Percentiles rank a stretch among this genome's conserved stretches.
phyloP scores from a whole-genome alignment of 92 coral and sea anemone genomes.

The Epizoanthus ramosus region DNA sequence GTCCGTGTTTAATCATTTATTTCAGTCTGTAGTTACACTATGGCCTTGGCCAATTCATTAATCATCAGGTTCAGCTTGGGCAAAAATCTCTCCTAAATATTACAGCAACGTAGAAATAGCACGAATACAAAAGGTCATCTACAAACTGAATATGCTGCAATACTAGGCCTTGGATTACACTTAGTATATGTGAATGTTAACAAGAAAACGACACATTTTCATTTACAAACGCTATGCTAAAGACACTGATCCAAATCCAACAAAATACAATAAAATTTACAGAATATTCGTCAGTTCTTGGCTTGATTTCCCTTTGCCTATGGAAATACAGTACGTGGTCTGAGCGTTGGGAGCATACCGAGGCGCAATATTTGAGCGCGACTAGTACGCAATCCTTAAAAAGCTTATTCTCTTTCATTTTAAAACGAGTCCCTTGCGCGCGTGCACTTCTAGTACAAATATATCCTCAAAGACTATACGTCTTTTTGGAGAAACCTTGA shows the following conservation, averaged over 20 bases:
- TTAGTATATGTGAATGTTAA: not conserved
- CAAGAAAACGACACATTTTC: not conserved
- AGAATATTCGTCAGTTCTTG: slow-evolving; percentile 5
- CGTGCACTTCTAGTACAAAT: too few species aligned
- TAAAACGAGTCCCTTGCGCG: too few species aligned
- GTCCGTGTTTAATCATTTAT: slow-evolving; percentile 12
- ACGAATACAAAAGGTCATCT: not conserved
- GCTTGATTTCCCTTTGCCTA: not conserved
- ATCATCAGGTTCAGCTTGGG: slow-evolving; percentile 11
- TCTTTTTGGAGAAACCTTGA: not conserved
- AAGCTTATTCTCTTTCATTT: too few species aligned
- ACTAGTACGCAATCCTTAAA: not conserved
- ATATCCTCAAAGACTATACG: not conserved
- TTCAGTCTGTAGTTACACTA: slow-evolving; percentile 14
- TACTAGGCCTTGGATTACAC: not conserved
- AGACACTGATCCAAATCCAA: slow-evolving; percentile 20
- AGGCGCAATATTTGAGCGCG: not conserved
- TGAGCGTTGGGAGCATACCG: too few species aligned
- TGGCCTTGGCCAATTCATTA: not conserved
- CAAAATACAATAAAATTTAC: slow-evolving; percentile 19
- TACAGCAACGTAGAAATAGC: slow-evolving; percentile 19
- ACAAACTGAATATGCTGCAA: not conserved
- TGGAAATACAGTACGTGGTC: not conserved
- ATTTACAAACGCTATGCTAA: slow-evolving; percentile 37
- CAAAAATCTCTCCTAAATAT: not conserved